Base-by-base conservation (phyloP, 1,140 invertebrate species). In the Drosophila tsacasi region DNA sequence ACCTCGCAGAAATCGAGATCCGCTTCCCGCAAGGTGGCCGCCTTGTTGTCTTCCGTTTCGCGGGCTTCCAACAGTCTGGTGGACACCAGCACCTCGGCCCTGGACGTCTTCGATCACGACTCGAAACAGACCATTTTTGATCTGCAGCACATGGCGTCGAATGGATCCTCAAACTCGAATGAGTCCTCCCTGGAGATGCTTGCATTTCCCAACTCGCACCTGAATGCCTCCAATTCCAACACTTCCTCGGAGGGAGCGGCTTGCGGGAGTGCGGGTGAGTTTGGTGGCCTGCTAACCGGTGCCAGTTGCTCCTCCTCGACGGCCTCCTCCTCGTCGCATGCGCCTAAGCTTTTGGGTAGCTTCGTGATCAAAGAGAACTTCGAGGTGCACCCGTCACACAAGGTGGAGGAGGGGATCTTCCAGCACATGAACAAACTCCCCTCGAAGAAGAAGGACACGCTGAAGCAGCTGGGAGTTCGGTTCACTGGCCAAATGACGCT, bases 401-500 rank as follows among this genome's bases (percentile, higher is more conserved):
- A 93, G 52, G 92, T 93, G 32, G 92, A 93, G 74, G 92, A 93
- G 77, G 92, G 92, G 60, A 93, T 93, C 50, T 93, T 93, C 19
- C 92, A 93, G 75, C 92, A 93, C 57, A 93, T 93, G 92, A 93
- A 93, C 57, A 93, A 93, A 62, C 60, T 93, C 55, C 92, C 92
- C 21, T 74, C 92, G 1, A 93, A 93, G 75, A 93, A 93, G 58
- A 93, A 93, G 83, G 92, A 93, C 35, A 93, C 85, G 6, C 74
- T 93, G 15, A 93, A 93, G 73, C 90, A 92, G 39, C 42, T 93
- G 71, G 92, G 92, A 57, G 92, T 93, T 4, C 80, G 91, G 30
- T 93, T 93, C 64, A 93, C 92, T n/a, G 92, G 92, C 64, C 92
- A 93, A 78, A 93, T 93, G 92, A 92, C 92, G 55, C 60, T 93